Conservation (phyloP, 2,797 vertebrate species). For the Orestias chungarensis region DNA sequence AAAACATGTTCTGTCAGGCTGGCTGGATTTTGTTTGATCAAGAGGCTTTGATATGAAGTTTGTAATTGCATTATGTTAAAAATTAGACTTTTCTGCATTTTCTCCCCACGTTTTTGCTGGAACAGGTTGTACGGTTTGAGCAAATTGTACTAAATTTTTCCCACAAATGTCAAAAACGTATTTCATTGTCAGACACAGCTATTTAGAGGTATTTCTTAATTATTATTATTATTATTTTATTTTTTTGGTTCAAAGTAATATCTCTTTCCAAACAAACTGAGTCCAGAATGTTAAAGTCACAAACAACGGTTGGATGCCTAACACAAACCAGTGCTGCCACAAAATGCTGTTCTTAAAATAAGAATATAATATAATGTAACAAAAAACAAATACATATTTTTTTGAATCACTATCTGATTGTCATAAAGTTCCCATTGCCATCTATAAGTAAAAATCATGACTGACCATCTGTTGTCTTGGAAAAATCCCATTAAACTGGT, state of each 20-base stretch:
- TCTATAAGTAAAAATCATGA: neutral
- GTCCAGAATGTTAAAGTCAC: neutral
- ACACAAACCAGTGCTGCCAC: neutral
- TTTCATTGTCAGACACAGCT: neutral
- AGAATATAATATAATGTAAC: neutral
- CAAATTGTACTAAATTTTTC: neutral
- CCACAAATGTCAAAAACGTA: neutral
- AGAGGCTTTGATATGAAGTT: conserved; percentile 33
- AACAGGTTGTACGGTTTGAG: neutral
- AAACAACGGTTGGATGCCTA: neutral
- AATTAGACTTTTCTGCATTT: conserved; percentile 25
- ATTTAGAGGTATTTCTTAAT: neutral
- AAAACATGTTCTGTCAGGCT: conserved; percentile 51
- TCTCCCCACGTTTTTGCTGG: neutral
- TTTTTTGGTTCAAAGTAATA: neutral
- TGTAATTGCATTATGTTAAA: conserved; percentile 42
- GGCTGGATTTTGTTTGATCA: conserved; percentile 42
- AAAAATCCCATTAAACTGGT: neutral
- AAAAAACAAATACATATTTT: neutral
- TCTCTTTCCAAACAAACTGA: neutral
- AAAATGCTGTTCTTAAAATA: neutral
- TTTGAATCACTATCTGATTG: neutral
- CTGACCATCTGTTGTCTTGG: neutral
- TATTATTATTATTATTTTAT: neutral
- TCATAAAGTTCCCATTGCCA: neutral